Percentiles rank a stretch among this genome's conserved stretches.
Evolutionary conservation across 2,888 invertebrate species (phyloP).

Genomic region (Agrilus cyanescens): DNA sequence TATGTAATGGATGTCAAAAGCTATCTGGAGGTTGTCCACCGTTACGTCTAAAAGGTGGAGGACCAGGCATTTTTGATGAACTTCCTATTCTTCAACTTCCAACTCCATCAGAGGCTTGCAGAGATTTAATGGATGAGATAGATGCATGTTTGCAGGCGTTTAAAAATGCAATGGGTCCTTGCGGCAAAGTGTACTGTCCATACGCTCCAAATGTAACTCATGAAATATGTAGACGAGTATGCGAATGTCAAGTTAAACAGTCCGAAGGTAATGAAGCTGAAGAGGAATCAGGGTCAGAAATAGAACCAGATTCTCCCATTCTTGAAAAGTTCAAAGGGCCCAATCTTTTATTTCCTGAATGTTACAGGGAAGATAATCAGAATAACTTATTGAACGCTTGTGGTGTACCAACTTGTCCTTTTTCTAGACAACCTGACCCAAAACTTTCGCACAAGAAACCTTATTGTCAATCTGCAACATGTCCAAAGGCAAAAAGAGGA

Average conservation of each 20-base stretch:
- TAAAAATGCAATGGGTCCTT: conserved; percentile 30
- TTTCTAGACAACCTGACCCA: conserved; percentile 3
- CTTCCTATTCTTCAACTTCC: conserved; percentile 8
- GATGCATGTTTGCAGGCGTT: conserved; percentile 28
- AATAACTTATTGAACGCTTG: conserved; percentile 18
- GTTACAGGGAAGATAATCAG: conserved; percentile 2
- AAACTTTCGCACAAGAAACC: conserved; percentile 10
- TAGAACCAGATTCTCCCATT: background rate
- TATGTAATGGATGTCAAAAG: too few relatives aligned
- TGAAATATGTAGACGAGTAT: conserved; percentile 24
- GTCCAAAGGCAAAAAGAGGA: conserved; percentile 29
- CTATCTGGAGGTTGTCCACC: conserved; percentile 1
- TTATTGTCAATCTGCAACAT: conserved; percentile 27
- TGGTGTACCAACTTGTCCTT: conserved; percentile 18
- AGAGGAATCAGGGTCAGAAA: background rate
- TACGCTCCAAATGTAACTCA: conserved; percentile 24
- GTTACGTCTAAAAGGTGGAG: conserved; percentile 20
- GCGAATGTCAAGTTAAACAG: conserved; percentile 11
- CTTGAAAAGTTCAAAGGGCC: too few relatives aligned
- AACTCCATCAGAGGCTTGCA: conserved; percentile 27
- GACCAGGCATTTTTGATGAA: conserved; percentile 13
- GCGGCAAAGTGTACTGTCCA: conserved; percentile 29
- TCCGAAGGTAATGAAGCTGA: background rate
- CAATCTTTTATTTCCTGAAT: too few relatives aligned
- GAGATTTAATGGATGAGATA: conserved; percentile 30